These are phyloP conservation scores for Pseudomyrmex flavicornis DNA, from an alignment of 1,140 invertebrate genomes.

Conservation along the genomic window DNA sequence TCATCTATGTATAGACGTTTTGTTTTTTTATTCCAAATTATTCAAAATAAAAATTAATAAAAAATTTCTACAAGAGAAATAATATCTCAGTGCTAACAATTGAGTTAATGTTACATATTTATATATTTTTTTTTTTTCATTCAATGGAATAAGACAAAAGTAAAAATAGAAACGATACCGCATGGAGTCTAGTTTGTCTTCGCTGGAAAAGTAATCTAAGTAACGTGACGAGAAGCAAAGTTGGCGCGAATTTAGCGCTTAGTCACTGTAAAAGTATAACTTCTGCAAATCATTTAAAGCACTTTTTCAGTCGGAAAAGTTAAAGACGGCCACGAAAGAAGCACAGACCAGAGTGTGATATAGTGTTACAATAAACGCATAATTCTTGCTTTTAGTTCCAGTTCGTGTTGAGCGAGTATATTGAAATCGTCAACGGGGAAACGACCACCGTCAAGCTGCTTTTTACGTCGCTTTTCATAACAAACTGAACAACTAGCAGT, in stretches of 20 bases:
- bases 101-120: too few species aligned
- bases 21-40: background rate
- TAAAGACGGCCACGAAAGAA: constrained; percentile 2
- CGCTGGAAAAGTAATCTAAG: constrained; percentile 20
- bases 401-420: background rate
- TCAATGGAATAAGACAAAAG: background rate
- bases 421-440: too few species aligned
- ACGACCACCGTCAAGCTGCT: too few species aligned
- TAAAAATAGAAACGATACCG: background rate
- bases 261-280: constrained; percentile 30
- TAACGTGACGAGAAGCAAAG: background rate
- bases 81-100: too few species aligned
- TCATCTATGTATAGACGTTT: background rate
- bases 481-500: too few species aligned
- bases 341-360: background rate
- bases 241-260: constrained; percentile 28
- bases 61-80: too few species aligned
- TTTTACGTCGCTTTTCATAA: background rate
- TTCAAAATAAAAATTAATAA: background rate
- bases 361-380: background rate
- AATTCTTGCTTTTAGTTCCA: constrained; percentile 7
- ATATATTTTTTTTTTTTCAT: background rate
- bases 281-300: background rate
- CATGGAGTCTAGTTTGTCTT: background rate
- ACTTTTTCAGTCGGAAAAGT: constrained; percentile 8